These are phyloP conservation scores for Wiebesia pumilae DNA, from an alignment of 1,140 invertebrate genomes.

Conservation along the genomic window DNA sequence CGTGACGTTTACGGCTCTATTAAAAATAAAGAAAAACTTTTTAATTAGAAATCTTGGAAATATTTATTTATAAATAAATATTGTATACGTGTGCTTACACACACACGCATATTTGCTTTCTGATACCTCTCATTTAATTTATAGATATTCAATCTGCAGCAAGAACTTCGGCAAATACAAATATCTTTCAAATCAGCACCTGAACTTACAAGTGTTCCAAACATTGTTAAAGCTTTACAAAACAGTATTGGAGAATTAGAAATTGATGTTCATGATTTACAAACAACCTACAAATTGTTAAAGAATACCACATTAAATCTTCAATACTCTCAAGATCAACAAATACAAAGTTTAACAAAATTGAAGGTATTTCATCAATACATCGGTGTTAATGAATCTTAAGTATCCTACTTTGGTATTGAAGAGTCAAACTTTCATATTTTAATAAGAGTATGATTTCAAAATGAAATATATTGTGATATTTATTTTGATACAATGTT, in stretches of 20 bases:
- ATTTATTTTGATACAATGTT: no score
- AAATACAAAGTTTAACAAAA: constrained; percentile 70
- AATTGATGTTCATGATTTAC: constrained; percentile 75
- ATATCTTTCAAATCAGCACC: constrained; percentile 77
- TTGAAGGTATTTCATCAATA: constrained; percentile 65
- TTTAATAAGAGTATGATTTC: no score
- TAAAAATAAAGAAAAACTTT: no score
- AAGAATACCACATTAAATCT: constrained; percentile 68
- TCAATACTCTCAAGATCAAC: constrained; percentile 65
- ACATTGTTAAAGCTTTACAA: constrained; percentile 74
- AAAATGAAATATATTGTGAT: no score
- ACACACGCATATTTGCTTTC: neutral
- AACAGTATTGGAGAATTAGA: constrained; percentile 78
- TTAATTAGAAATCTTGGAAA: no score
- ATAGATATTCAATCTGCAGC: constrained; percentile 73
- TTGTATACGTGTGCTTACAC: no score
- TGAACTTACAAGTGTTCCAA: constrained; percentile 77
- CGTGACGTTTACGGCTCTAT: no score
- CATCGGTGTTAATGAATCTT: no score
- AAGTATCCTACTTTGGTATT: no score
- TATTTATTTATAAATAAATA: no score
- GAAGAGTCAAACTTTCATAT: no score
- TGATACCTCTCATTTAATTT: constrained; percentile 49
- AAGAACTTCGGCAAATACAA: constrained; percentile 75
- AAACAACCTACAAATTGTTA: constrained; percentile 65